Base-by-base conservation (phyloP, 2,888 invertebrate species). In the Eupithecia vulgata region DNA sequence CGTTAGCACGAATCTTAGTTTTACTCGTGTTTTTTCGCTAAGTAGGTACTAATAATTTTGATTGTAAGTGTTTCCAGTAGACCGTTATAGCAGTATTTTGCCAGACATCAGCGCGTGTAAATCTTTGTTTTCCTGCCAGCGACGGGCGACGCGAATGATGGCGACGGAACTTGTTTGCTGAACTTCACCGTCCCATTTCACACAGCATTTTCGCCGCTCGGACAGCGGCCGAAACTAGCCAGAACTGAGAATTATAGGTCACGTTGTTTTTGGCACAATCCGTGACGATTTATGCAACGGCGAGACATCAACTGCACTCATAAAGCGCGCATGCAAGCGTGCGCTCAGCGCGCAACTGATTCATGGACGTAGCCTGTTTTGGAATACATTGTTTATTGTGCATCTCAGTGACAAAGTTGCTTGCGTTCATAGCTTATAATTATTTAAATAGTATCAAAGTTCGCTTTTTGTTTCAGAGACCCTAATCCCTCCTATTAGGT, bases 251-350 rank as follows among this genome's bases (percentile, higher is more conserved):
- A 84, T 87, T 79, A 81, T 85, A 83, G 86, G 84, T 83, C 85
- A 82, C 85, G 85, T 87, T 88, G 88, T 90, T 91, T 90, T 90
- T 88, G 88, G 90, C 89, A 88, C 86, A 82, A 82, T 84, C 84
- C 87, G 85, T 82, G 81, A 84, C 84, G 88, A 93, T 93, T 93
- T 93, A 93, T 91, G 89, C 86, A 81, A 83, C 82, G 81, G 83
- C 80, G 83, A 84, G 87, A 87, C 88, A 91, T 91, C 92, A 91
- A 90, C 86, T 90, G 88, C 90, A 90, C 91, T 91, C 92, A 91
- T 92, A 92, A 92, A 93, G 90, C 87, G 88, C 86, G 88, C 87
- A 87, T 85, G 86, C 85, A 81, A n/a, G n/a, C n/a, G n/a, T n/a
- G 85, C 85, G 85, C 83, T 85, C 83, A 82, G 82, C 82, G 82